Evolutionary conservation across 2,797 vertebrate species (phyloP), one percentile per base, ranked within the genome.

Genomic region (Glossophaga mutica): DNA sequence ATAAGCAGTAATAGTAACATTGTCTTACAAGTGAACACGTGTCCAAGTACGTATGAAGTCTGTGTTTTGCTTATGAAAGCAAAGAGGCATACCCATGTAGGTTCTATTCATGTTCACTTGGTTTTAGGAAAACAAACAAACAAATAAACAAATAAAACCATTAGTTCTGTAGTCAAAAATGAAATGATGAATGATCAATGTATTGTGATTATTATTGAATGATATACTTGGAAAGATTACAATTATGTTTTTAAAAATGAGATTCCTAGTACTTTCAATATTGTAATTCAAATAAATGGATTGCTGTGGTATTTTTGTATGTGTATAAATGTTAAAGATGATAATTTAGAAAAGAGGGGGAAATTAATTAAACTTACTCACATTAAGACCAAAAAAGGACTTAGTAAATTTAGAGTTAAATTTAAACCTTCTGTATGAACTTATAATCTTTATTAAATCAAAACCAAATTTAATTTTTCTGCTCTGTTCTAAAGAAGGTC

Each of bases 361-460:
- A 26, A 79, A 90, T 73, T 86, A n/a, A 90, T 85, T 79, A 78
- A 76, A 87, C 73, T 90, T 90, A 90, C 86, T 93, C 44, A 67
- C 19, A 81, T 88, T 9, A 92, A 91, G 32, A 71, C 3, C 57
- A 88, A 68, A 86, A 74, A 50, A 67, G 7, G 9, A 73, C 39
- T 76, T 94, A 70, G 44, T 78, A 59, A 55, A 90, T 22, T 92
- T 48, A 79, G 48, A 83, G 15, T 78, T 90, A 82, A 73, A 50
- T 57, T 68, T 62, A 82, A 87, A 62, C 34, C 26, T 39, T 90
- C 67, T 67, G 0, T 77, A 55, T 79, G 57, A 94, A 89, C 14
- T 79, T 73, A 55, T 0, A 32, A 44, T 70, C 32, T 76, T 93
- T 62, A 42, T n/a, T 70, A 42, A 81, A 37, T 94, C 37, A 71